A percentile compares a stretch with the other conserved stretches of the same genome.
Evolutionary conservation across 2,888 invertebrate species (phyloP).

Genomic region (Hypercompe scribonia): DNA sequence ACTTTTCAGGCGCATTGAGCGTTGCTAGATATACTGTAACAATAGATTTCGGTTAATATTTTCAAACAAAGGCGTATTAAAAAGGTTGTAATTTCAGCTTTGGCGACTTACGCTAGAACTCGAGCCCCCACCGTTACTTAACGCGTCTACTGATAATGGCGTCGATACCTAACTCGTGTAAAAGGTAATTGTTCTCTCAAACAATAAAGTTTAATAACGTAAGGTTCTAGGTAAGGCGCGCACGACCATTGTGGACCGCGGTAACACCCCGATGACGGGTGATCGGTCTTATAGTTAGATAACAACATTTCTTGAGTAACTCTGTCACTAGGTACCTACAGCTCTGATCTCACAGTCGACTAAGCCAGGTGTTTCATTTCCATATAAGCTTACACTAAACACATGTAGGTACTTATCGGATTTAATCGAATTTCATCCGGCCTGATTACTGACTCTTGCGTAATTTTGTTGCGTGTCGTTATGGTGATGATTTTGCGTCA

Average conservation of each 20-base stretch:
- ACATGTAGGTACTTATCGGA: background rate
- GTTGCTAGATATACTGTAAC: constrained; percentile 1
- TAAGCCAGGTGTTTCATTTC: constrained; percentile 3
- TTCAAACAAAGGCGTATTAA: constrained; percentile 75
- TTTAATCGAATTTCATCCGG: background rate
- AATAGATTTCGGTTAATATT: constrained; percentile 24
- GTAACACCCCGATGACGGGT: constrained; percentile 61
- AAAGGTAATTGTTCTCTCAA: constrained; percentile 86
- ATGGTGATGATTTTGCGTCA: no score
- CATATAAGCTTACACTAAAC: background rate
- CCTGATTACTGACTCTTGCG: background rate
- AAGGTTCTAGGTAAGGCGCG: constrained; percentile 80
- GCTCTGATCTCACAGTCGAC: background rate
- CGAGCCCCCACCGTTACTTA: constrained; percentile 76
- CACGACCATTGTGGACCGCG: constrained; percentile 64
- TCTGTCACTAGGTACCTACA: background rate
- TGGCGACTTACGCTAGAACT: constrained; percentile 68
- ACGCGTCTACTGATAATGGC: constrained; percentile 78
- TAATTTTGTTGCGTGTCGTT: background rate
- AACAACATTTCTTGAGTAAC: constrained; percentile 54
- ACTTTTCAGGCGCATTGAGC: constrained; percentile 1
- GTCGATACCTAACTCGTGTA: constrained; percentile 78
- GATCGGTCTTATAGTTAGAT: constrained; percentile 63
- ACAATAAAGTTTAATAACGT: constrained; percentile 83
- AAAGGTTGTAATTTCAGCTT: constrained; percentile 59